A percentile compares a stretch with the other conserved stretches of the same genome.
phyloP scores from a whole-genome alignment of 2,888 invertebrate genomes.

The Drosophila lacicola region DNA sequence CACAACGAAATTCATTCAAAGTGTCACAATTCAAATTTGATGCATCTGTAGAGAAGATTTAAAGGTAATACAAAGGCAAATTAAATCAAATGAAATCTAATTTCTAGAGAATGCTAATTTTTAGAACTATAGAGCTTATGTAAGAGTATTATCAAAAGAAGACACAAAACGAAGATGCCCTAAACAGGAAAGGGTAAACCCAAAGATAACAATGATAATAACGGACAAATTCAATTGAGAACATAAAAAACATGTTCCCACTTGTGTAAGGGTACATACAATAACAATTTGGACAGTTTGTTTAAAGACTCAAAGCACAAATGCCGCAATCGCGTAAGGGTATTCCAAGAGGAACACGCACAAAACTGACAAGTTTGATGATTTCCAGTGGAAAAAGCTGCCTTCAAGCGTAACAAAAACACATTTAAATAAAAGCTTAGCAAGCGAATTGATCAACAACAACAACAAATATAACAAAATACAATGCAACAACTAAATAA shows the following conservation, averaged over 20 bases:
- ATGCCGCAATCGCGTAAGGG: background rate
- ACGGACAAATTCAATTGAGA: too few species aligned
- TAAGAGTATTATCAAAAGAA: too few species aligned
- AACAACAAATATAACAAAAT: conserved; percentile 41
- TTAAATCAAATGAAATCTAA: too few species aligned
- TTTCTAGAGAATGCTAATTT: too few species aligned
- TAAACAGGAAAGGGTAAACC: background rate
- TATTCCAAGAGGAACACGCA: background rate
- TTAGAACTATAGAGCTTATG: too few species aligned
- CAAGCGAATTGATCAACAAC: conserved; percentile 73
- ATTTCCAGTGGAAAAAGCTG: conserved; percentile 34
- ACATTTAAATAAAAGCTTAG: conserved; percentile 70
- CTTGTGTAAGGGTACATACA: background rate
- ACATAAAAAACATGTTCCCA: background rate
- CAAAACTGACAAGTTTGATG: conserved; percentile 15
- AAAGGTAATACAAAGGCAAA: too few species aligned
- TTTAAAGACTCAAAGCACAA: too few species aligned
- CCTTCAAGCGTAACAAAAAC: conserved; percentile 68
- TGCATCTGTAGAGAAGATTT: too few species aligned
- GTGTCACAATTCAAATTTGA: too few species aligned
- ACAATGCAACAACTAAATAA: conserved; percentile 36
- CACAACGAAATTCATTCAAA: too few species aligned
- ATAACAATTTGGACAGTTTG: too few species aligned
- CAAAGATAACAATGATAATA: too few species aligned
- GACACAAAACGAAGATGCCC: background rate